Conservation (phyloP, 2,113 vertebrate species). For the Aegithalos caudatus region DNA sequence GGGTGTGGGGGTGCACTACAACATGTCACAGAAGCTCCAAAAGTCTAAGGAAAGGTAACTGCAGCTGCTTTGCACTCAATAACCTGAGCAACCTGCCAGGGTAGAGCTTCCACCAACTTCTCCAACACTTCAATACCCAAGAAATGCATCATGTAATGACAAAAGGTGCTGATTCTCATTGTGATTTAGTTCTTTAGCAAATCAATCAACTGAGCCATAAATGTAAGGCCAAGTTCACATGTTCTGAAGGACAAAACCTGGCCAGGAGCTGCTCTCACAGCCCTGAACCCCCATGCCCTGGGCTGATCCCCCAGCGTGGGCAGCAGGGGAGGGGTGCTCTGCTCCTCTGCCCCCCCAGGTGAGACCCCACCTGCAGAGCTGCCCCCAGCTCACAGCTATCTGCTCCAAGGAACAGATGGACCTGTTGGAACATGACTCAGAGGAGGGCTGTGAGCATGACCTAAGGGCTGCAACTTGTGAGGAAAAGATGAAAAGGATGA, state of each 20-base stretch:
- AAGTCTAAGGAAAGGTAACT: slow-evolving; percentile 37
- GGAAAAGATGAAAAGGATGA: neutral
- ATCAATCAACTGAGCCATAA: neutral
- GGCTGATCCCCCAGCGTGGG: no score
- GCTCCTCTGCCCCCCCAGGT: neutral
- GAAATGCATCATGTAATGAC: neutral
- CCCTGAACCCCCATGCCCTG: neutral
- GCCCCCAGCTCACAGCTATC: neutral
- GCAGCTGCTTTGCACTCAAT: neutral
- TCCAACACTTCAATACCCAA: neutral
- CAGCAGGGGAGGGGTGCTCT: neutral
- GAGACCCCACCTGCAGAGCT: neutral
- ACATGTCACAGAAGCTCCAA: neutral
- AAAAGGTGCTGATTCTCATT: neutral
- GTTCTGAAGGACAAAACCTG: neutral
- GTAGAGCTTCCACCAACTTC: neutral
- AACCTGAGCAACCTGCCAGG: neutral
- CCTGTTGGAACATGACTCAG: neutral
- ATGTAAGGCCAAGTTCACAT: neutral
- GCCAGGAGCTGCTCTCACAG: accelerated
- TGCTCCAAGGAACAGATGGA: neutral
- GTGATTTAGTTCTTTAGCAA: neutral
- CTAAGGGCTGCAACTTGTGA: neutral
- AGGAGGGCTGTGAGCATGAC: neutral
- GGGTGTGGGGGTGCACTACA: neutral